Conservation (phyloP, 2,888 invertebrate genomes). For the Crioceris asparagi region DNA sequence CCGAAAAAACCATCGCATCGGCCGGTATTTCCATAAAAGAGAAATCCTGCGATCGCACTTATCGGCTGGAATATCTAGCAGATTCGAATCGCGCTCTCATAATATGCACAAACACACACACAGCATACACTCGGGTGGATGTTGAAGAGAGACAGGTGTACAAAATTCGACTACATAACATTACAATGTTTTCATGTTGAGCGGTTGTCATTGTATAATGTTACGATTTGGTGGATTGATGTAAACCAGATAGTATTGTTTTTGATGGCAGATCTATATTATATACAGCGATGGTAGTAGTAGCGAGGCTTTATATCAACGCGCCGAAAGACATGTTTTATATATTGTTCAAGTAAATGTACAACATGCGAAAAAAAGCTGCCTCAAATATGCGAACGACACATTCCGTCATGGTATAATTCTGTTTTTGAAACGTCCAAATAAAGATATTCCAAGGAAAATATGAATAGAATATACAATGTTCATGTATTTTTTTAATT, state of each 20-base stretch:
- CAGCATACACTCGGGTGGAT: constrained; percentile 1
- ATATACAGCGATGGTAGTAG: constrained; percentile 11
- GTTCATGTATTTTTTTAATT: too few relatives aligned
- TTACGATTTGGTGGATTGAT: constrained; percentile 29
- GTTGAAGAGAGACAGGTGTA: constrained; percentile 15
- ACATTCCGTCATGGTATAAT: too few relatives aligned
- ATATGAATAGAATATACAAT: too few relatives aligned
- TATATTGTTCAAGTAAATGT: constrained; percentile 21
- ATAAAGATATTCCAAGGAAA: too few relatives aligned
- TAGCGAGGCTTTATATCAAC: constrained; percentile 11
- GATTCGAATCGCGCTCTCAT: constrained; percentile 9
- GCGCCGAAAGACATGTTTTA: constrained; percentile 14
- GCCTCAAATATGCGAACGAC: too few relatives aligned
- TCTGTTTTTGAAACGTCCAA: too few relatives aligned
- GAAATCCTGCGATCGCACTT: constrained; percentile 16
- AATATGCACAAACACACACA: constrained; percentile 6
- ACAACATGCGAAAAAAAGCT: constrained; percentile 16
- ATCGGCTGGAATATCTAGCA: constrained; percentile 19
- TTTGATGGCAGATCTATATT: constrained; percentile 25
- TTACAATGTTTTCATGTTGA: constrained; percentile 26
- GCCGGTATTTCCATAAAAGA: constrained; percentile 15
- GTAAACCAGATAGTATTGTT: constrained; percentile 31
- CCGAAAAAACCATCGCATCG: constrained; percentile 12
- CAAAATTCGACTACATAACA: constrained; percentile 16
- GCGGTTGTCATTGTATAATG: constrained; percentile 28